These are phyloP conservation scores for Bhutanitis thaidina DNA, from an alignment of 2,888 invertebrate species.

Conservation along the genomic window DNA sequence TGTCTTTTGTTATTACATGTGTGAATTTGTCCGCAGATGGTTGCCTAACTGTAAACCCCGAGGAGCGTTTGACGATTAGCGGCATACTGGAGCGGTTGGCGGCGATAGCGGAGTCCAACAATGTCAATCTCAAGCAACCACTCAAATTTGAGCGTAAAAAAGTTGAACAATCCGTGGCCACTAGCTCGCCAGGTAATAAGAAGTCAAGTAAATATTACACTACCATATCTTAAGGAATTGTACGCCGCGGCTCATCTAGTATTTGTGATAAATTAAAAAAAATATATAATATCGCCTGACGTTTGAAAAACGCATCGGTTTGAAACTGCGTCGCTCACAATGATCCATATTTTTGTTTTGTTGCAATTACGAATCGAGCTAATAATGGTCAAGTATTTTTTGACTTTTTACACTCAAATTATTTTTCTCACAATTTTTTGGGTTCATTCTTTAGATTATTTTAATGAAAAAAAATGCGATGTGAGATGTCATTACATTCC, in stretches of 20 bases:
- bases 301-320: slow-evolving; percentile 26
- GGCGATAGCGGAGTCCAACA: slow-evolving; percentile 92
- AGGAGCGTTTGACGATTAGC: slow-evolving; percentile 87
- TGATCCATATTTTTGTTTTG: slow-evolving; percentile 67
- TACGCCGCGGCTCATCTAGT: slow-evolving; percentile 42
- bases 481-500: slow-evolving; percentile 71
- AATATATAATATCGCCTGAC: slow-evolving; percentile 30
- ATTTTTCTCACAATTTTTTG: slow-evolving; percentile 54
- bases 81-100: slow-evolving; percentile 91
- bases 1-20: slow-evolving; percentile 4
- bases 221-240: slow-evolving; percentile 74
- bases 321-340: slow-evolving; percentile 44
- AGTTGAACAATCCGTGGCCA: slow-evolving; percentile 82
- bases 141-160: slow-evolving; percentile 84
- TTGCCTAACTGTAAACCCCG: slow-evolving; percentile 90
- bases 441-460: slow-evolving; percentile 53
- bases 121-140: slow-evolving; percentile 89
- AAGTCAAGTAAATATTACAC: slow-evolving; percentile 82
- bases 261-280: slow-evolving; percentile 36
- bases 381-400: slow-evolving; percentile 80
- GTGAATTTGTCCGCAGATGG: slow-evolving; percentile 79
- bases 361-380: slow-evolving; percentile 75
- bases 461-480: slow-evolving; percentile 42
- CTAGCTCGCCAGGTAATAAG: slow-evolving; percentile 82
- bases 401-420: slow-evolving; percentile 82